Percentiles rank a stretch among this genome's conserved stretches.
Evolutionary conservation across 2,888 invertebrate genomes (phyloP).

Genomic region (Sericinus montela): DNA sequence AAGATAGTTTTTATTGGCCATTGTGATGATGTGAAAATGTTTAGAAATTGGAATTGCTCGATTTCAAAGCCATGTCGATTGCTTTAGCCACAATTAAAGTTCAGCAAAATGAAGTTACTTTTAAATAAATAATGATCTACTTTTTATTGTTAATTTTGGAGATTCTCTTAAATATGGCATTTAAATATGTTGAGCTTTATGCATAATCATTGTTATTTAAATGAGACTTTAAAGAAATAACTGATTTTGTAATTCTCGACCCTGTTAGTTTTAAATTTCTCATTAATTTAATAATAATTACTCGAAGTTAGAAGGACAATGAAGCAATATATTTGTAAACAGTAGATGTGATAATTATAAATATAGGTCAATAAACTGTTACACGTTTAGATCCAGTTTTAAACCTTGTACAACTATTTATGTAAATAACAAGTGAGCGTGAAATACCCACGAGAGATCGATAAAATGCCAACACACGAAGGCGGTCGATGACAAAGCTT

Average conservation of each 20-base stretch:
- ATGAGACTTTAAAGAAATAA: no score
- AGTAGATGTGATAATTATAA: slow-evolving; percentile 2
- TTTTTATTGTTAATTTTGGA: no score
- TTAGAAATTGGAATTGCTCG: slow-evolving; percentile 32
- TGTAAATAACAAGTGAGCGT: slow-evolving; percentile 38
- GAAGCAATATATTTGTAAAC: no score
- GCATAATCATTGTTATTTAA: no score
- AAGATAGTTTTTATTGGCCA: slow-evolving; percentile 24
- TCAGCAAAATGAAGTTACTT: no score
- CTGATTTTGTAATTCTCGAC: no score
- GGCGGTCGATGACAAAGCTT: slow-evolving; percentile 4
- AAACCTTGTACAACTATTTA: slow-evolving; percentile 39
- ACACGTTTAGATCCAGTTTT: slow-evolving; percentile 46
- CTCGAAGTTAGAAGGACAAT: no score
- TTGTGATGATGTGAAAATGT: slow-evolving; percentile 36
- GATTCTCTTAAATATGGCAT: no score
- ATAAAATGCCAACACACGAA: slow-evolving; percentile 29
- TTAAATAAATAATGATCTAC: no score
- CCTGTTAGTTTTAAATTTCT: no score
- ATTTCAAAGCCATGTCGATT: slow-evolving; percentile 2
- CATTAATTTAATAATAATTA: no score
- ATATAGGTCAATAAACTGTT: slow-evolving; percentile 47
- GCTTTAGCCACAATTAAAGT: neutral
- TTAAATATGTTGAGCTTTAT: no score
- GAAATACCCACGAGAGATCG: slow-evolving; percentile 29